Evolutionary conservation across 2,888 invertebrate genomes (phyloP).

Genomic region (Apomyelois bistriatella): DNA sequence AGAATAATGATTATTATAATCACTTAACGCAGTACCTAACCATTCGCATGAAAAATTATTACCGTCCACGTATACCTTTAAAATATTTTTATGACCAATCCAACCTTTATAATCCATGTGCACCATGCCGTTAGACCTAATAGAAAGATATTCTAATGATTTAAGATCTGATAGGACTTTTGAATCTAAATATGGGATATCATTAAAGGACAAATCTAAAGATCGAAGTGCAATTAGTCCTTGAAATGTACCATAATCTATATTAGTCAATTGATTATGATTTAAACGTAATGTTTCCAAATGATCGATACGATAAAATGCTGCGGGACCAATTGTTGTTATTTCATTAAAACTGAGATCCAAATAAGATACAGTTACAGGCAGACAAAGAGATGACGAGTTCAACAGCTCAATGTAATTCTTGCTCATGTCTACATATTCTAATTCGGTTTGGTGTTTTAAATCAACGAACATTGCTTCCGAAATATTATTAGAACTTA

Average conservation of each 20-base stretch:
- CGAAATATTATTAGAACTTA: constrained; percentile 55
- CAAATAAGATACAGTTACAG: constrained; percentile 38
- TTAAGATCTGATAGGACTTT: constrained; percentile 57
- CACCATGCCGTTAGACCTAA: constrained; percentile 48
- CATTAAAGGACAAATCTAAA: constrained; percentile 47
- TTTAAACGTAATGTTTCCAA: constrained; percentile 49
- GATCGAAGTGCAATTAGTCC: constrained; percentile 41
- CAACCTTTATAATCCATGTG: constrained; percentile 50
- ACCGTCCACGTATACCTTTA: constrained; percentile 55
- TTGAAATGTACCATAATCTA: constrained; percentile 57
- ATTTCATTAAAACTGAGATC: constrained; percentile 56
- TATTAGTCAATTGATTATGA: constrained; percentile 41
- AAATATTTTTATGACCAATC: constrained; percentile 45
- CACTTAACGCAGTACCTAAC: constrained; percentile 48
- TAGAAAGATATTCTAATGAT: constrained; percentile 40
- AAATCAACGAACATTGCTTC: constrained; percentile 45
- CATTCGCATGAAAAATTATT: constrained; percentile 61
- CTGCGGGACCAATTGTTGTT: constrained; percentile 43
- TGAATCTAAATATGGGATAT: constrained; percentile 48
- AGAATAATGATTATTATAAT: constrained; percentile 57
- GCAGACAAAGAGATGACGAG: constrained; percentile 46
- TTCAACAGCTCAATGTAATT: constrained; percentile 49
- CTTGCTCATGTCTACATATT: constrained; percentile 45
- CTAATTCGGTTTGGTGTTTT: constrained; percentile 43
- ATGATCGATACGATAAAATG: constrained; percentile 42